Conservation (phyloP, 2,888 invertebrate species). For the Alloscopus bannaensis region DNA sequence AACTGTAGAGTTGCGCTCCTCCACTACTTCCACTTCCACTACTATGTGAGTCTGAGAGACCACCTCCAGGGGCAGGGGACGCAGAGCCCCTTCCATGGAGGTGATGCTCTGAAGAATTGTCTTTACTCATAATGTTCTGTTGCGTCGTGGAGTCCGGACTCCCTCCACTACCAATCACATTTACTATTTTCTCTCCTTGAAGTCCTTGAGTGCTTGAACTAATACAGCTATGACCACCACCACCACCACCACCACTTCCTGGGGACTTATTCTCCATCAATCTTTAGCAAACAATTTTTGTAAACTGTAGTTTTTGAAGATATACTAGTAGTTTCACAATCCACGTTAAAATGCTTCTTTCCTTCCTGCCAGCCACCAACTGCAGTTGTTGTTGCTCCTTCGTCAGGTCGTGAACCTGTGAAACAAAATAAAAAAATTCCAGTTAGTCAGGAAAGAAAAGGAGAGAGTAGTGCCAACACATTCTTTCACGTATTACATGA, state of each 20-base stretch:
- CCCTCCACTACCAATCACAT: conserved; percentile 66
- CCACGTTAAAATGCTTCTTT: conserved; percentile 28
- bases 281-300: conserved; percentile 52
- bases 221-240: conserved; percentile 70
- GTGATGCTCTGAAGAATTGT: conserved; percentile 58
- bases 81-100: conserved; percentile 60
- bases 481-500: conserved; percentile 27
- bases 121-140: conserved; percentile 64
- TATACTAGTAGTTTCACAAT: conserved; percentile 16
- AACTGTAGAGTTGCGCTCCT: conserved; percentile 71
- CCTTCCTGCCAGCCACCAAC: conserved; percentile 40
- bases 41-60: conserved; percentile 59
- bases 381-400: conserved; percentile 56
- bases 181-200: conserved; percentile 59
- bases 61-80: conserved; percentile 65
- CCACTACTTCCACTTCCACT: conserved; percentile 63
- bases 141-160: conserved; percentile 73
- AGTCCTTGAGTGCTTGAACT: conserved; percentile 70
- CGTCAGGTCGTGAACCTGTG: conserved; percentile 68
- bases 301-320: conserved; percentile 29
- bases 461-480: conserved; percentile 39
- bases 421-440: conserved; percentile 67
- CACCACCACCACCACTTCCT: conserved; percentile 69
- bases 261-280: conserved; percentile 73
- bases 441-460: conserved; percentile 63